Base-by-base conservation (phyloP, 2,888 invertebrate species). In the Drosophila infuscata region DNA sequence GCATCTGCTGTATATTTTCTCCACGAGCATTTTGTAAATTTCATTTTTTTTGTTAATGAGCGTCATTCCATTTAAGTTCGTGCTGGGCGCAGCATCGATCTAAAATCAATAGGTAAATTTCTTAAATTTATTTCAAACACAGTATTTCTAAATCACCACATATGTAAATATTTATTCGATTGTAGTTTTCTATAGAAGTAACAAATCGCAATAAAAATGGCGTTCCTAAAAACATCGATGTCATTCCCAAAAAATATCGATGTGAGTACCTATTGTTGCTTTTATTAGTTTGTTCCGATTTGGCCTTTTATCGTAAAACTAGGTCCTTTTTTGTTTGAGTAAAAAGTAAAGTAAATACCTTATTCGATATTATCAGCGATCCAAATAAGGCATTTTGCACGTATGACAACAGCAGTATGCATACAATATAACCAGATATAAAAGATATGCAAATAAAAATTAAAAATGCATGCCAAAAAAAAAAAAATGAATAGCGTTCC, bases 11-110 rank as follows among this genome's bases (percentile, higher is more conserved):
- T 89, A 90, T 17, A 93, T 73, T 63, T 91, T 91, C 7, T 93
- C 92, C 0, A 90, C 91, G 30, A 93, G 68, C 53, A 88, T 61
- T 62, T 92, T 91, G 59, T 92, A 93, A 65, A 88, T 84, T n/a
- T 87, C 74, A 38, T 91, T 90, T 36, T 88, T 85, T 52, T 86
- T 43, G 15, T 20, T 57, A 5, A 56, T 78, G 6, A 92, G 81
- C 11, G 91, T 61, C 92, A 93, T 92, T 67, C 67, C 43, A 51
- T 32, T 52, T 46, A 51, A 1, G 8, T 43, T 43, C 20, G 20
- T 15, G n/a, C 9, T 41, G n/a, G 9, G 25, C 15, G 25, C 25
- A 46, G 25, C 25, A 46, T 4, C 4, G 8, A 46, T 46, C 15
- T 2, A 12, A 46, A 3, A 46, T 20, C 38, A 8, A 38, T 38